Evolutionary conservation across 2,113 vertebrate species (phyloP).

Genomic region (Psittacara wagleri): DNA sequence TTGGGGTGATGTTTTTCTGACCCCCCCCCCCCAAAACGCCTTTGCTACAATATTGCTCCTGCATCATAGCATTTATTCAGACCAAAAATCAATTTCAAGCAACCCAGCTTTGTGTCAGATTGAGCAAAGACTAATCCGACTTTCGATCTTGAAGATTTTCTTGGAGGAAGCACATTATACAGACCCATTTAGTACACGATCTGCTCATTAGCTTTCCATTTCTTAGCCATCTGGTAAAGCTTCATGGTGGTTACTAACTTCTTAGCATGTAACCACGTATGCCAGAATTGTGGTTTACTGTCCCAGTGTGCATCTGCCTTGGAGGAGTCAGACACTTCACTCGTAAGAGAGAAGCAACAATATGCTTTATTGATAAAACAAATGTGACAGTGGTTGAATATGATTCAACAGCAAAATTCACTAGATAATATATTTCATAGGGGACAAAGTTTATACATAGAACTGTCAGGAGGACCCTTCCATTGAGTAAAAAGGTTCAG

Average conservation of each 20-base stretch:
- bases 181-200: not conserved
- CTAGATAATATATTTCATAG: not conserved
- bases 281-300: not conserved
- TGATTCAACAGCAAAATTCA: not conserved
- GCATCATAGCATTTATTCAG: not conserved
- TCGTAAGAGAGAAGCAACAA: not conserved
- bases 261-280: not conserved
- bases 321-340: not conserved
- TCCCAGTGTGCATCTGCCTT: not conserved
- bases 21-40: not conserved
- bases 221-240: not conserved
- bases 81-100: conserved; percentile 1
- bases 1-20: not conserved
- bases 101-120: not conserved
- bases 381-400: not conserved
- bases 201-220: not conserved
- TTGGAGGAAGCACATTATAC: not conserved
- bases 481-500: not conserved
- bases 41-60: not conserved
- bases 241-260: not conserved
- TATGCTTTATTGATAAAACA: not conserved
- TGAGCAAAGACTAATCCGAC: not conserved
- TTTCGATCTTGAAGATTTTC: not conserved
- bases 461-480: not conserved
- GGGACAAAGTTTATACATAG: not conserved